Base-by-base conservation (phyloP, 2,113 vertebrate species). In the Meleagris gallopavo region DNA sequence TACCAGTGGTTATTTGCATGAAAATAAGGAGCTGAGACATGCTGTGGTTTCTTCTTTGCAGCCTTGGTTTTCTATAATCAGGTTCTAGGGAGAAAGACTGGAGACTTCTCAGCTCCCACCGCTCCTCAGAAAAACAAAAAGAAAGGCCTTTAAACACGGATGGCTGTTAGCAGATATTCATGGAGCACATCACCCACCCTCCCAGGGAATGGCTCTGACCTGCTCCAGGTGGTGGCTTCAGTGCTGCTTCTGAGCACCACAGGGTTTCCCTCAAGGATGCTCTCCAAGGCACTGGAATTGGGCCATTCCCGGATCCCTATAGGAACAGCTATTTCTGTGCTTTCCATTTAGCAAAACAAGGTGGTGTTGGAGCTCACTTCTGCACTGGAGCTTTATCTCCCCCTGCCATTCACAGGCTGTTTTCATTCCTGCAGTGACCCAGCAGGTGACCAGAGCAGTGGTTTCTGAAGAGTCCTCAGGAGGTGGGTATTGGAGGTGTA, bases 381-480 rank as follows among this genome's bases (percentile, higher is more conserved):
- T 45, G 8, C 1, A 4, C n/a, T 62, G 57, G 18, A 30, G 2
- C 36, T 14, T 54, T 2, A 0, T 24, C 43, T 69, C 13, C 32
- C 32, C 65, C 20, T 19, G 20, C 30, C 15, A 29, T 38, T 74
- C 83, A 62, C 58, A 36, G 36, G 2, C 46, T 79, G 32, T 10
- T 52, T 29, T 88, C 32, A 25, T 73, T 36, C 85, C 64, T 77
- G 34, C 86, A 97, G 97, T 65, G 90, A 72, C 43, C 43, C 20
- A 9, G 10, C 41, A 95, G 30, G 58, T 65, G 21, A 38, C 54
- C 11, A 84, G 71, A 70, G 54, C 32, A 36, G 66, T 74, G 38
- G 86, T 81, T 29, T 73, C n/a, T 29, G 75, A 94, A 36, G 92
- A 90, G 15, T 95, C 96, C 43, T 70, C 91, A 4, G 97, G 98